phyloP scores from a whole-genome alignment of 1,140 invertebrate genomes.

The Diorhabda carinulata region DNA sequence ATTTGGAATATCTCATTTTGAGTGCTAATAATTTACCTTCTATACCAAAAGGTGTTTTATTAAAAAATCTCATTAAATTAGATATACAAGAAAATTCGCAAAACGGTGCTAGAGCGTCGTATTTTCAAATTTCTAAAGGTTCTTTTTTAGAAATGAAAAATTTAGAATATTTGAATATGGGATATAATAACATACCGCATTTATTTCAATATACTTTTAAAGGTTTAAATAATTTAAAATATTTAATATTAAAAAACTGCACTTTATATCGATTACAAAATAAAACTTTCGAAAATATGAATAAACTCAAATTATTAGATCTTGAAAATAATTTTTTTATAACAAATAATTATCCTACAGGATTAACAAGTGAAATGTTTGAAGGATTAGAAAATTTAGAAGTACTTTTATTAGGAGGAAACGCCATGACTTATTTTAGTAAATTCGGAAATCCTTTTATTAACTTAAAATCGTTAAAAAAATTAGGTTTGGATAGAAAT shows the following conservation, averaged over 20 bases:
- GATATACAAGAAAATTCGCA: conserved; percentile 52
- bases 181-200: conserved; percentile 50
- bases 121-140: conserved; percentile 48
- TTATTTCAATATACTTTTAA: conserved; percentile 50
- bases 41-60: conserved; percentile 49
- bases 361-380: conserved; percentile 48
- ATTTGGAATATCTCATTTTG: conserved; percentile 49
- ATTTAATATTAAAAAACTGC: conserved; percentile 52
- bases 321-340: conserved; percentile 53
- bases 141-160: conserved; percentile 39
- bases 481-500: conserved; percentile 52
- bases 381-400: conserved; percentile 51
- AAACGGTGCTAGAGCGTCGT: conserved; percentile 44
- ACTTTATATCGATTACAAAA: conserved; percentile 50
- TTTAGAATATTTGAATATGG: conserved; percentile 41
- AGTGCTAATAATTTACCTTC: conserved; percentile 51
- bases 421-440: conserved; percentile 49
- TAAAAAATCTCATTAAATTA: conserved; percentile 48
- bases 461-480: conserved; percentile 50
- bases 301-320: conserved; percentile 50
- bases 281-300: conserved; percentile 47
- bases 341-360: conserved; percentile 32
- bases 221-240: conserved; percentile 48
- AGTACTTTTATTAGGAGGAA: conserved; percentile 50
- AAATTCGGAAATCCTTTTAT: conserved; percentile 49